Base-by-base conservation (phyloP, 2,113 vertebrate genomes). In the Calonectris borealis region DNA sequence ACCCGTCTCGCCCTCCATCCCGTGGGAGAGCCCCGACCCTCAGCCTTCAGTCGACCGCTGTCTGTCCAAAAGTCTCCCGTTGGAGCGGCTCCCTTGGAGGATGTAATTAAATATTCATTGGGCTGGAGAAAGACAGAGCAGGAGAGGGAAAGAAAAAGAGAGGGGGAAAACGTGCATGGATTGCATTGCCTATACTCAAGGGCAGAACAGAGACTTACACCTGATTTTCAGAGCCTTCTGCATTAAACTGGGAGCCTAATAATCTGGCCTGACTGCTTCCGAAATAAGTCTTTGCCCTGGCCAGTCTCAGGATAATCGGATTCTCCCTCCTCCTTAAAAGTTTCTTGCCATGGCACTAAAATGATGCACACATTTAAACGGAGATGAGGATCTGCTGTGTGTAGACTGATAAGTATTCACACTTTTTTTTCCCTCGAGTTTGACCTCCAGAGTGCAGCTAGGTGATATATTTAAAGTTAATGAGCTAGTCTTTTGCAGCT, bases 401-500 rank as follows among this genome's bases (percentile, higher is more conserved):
- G 82, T 6, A 71, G 81, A 42, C 86, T 61, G 83, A 19, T 68
- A 49, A 92, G 72, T 57, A 49, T 31, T 36, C 76, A 27, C 65
- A 1, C 40, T 62, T 88, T 3, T 9, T 58, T 31, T 58, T 26
- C 25, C 46, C 54, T 83, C 11, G 1, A 46, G 21, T 60, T 92
- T 97, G 95, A 96, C 93, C 96, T 95, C 93, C 88, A 65, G 88
- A 90, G 81, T n/a, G 86, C 70, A 19, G 81, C 72, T 73, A 95
- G 96, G 88, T 89, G 94, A 97, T 90, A 83, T 89, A 96, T 95
- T 97, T 94, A 82, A 91, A 96, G 94, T 85, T 94, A 96, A 94
- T 80, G 96, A 97, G 96, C 78, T 65, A 83, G 72, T 88, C 48
- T 81, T 68, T 65, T 55, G 84, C 93, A 85, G 96, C 95, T 69